phyloP scores from a whole-genome alignment of 1,140 invertebrate species.

The Ericerus pela region DNA sequence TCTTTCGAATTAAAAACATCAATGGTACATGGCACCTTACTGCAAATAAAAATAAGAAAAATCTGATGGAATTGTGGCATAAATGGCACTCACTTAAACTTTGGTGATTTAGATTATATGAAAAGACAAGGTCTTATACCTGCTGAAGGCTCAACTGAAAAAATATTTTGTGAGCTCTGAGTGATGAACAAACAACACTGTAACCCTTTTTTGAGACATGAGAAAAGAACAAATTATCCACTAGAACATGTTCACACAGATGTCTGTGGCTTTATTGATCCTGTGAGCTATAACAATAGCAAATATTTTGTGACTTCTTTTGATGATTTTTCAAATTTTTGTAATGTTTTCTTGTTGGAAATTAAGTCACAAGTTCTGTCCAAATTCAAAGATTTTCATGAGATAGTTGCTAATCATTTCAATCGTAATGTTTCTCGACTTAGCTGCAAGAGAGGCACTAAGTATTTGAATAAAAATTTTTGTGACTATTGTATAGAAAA shows the following conservation, averaged over 20 bases:
- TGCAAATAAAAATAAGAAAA: too few relatives aligned
- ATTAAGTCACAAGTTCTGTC: constrained; percentile 26
- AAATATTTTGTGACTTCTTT: constrained; percentile 13
- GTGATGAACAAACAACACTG: background rate
- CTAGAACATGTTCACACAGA: constrained; percentile 16
- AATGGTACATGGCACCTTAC: too few relatives aligned
- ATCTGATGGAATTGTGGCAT: too few relatives aligned
- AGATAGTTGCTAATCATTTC: background rate
- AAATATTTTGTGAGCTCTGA: background rate
- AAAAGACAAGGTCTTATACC: too few relatives aligned
- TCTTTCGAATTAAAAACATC: too few relatives aligned
- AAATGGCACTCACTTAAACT: too few relatives aligned
- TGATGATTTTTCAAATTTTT: constrained; percentile 16
- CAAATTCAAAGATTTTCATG: constrained; percentile 16
- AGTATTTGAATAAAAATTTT: constrained; percentile 23
- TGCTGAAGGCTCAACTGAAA: background rate
- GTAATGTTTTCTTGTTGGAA: constrained; percentile 22
- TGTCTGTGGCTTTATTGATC: constrained; percentile 5
- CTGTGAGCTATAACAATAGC: background rate
- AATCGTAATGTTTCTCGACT: constrained; percentile 19
- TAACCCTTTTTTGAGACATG: background rate
- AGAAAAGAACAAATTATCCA: constrained; percentile 8
- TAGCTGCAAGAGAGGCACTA: constrained; percentile 32
- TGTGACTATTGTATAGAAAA: constrained; percentile 20
- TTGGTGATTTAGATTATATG: too few relatives aligned